phyloP scores from a whole-genome alignment of 2,113 vertebrate genomes.

The Macquaria ambigua region DNA sequence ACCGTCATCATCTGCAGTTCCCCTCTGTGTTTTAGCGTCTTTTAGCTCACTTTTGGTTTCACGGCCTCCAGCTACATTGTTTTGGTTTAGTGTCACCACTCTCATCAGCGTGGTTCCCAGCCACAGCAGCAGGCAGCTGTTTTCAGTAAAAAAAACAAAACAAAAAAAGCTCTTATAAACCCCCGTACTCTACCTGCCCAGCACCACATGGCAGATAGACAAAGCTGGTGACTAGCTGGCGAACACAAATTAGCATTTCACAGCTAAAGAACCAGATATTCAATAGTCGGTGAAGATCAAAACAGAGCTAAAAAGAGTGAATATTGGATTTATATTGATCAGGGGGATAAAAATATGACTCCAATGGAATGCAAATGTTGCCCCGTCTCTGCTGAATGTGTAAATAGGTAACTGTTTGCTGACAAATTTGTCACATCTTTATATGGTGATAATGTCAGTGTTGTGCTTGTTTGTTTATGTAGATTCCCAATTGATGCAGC shows the following conservation, averaged over 20 bases:
- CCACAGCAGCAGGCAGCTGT: neutral
- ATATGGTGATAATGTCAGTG: neutral
- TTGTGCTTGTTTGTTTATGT: neutral
- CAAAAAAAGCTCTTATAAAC: neutral
- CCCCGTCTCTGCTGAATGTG: too few species aligned
- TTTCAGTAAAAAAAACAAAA: neutral
- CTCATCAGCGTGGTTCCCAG: neutral
- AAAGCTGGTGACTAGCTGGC: neutral
- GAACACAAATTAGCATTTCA: neutral
- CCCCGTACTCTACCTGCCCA: neutral
- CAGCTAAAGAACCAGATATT: neutral
- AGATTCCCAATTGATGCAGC: too few species aligned
- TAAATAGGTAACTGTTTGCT: too few species aligned
- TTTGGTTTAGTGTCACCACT: neutral
- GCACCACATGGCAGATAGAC: neutral
- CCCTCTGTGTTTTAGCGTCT: neutral
- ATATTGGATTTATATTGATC: neutral
- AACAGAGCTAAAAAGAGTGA: neutral
- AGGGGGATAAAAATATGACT: neutral
- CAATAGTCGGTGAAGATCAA: neutral
- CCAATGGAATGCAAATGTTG: too few species aligned
- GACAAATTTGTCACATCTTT: neutral
- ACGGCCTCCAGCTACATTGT: neutral
- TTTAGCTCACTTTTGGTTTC: neutral
- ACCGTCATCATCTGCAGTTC: neutral